phyloP scores from a whole-genome alignment of 2,113 vertebrate species.

The Eudorcas thomsonii region DNA sequence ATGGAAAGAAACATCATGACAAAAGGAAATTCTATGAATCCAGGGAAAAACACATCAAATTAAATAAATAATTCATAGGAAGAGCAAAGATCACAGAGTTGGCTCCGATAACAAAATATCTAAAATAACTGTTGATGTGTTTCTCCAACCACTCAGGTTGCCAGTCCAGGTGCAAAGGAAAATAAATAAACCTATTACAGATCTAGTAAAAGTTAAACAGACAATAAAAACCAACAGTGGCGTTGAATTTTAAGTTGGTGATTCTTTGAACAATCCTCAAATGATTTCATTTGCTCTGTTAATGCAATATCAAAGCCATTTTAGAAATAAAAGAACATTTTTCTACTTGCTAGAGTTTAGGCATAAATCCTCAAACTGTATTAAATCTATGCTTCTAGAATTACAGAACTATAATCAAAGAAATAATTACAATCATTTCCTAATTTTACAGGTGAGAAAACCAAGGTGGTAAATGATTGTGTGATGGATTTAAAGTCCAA shows the following conservation, averaged over 20 bases:
- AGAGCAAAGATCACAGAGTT: constrained; percentile 43
- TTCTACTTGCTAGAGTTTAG: neutral
- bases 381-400: neutral
- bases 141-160: neutral
- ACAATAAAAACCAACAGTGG: constrained; percentile 11
- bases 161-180: neutral
- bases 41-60: constrained; percentile 24
- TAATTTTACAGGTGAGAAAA: neutral
- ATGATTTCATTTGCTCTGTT: constrained; percentile 20
- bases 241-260: constrained; percentile 14
- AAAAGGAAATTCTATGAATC: constrained; percentile 45
- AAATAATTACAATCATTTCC: neutral
- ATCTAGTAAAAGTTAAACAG: constrained; percentile 49
- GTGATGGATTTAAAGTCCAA: neutral
- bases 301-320: neutral
- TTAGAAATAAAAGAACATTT: neutral
- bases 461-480: neutral
- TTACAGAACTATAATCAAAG: neutral
- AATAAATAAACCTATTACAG: neutral
- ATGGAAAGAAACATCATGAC: neutral
- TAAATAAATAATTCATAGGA: constrained; percentile 51
- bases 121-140: constrained; percentile 33
- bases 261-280: constrained; percentile 17
- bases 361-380: neutral
- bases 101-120: constrained; percentile 23